Percentiles rank a stretch among this genome's conserved stretches.
Conservation (phyloP, 1,140 invertebrate genomes). For the Macrobrachium rosenbergii region DNA sequence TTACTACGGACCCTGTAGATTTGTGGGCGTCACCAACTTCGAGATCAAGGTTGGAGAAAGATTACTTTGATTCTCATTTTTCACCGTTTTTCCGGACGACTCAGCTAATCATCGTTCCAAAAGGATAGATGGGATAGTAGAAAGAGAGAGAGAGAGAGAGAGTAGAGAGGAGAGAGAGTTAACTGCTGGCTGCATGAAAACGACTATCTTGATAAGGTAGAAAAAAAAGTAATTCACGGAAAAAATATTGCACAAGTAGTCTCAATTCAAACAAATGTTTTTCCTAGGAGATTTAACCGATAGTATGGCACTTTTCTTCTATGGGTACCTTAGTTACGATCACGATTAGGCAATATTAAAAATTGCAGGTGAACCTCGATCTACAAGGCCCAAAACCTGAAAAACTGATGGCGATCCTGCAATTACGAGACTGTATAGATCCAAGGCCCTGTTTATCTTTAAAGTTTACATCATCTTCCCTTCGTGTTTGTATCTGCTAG, state of each 20-base stretch:
- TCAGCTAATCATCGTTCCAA: constrained; percentile 83
- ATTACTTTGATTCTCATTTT: constrained; percentile 94
- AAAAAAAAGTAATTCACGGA: neutral
- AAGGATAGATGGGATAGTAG: constrained; percentile 40
- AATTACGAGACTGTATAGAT: neutral
- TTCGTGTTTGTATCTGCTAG: neutral
- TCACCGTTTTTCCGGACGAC: constrained; percentile 96
- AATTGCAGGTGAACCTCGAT: too few species aligned
- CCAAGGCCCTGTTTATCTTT: neutral
- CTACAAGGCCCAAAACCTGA: neutral
- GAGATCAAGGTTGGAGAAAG: constrained; percentile 84
- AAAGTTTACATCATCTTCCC: neutral
- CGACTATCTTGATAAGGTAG: neutral
- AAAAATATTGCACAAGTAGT: neutral
- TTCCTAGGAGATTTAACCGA: neutral
- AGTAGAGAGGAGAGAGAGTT: neutral
- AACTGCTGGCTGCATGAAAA: neutral
- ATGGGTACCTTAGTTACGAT: too few species aligned
- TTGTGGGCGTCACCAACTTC: constrained; percentile 94
- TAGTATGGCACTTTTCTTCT: too few species aligned
- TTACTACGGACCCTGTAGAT: constrained; percentile 96
- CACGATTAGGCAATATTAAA: too few species aligned
- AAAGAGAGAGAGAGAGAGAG: neutral
- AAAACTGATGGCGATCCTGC: too few species aligned
- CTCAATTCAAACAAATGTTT: neutral